These are phyloP conservation scores for Cryptoblepharus egeriae DNA, from an alignment of 2,797 vertebrate genomes.

Conservation along the genomic window DNA sequence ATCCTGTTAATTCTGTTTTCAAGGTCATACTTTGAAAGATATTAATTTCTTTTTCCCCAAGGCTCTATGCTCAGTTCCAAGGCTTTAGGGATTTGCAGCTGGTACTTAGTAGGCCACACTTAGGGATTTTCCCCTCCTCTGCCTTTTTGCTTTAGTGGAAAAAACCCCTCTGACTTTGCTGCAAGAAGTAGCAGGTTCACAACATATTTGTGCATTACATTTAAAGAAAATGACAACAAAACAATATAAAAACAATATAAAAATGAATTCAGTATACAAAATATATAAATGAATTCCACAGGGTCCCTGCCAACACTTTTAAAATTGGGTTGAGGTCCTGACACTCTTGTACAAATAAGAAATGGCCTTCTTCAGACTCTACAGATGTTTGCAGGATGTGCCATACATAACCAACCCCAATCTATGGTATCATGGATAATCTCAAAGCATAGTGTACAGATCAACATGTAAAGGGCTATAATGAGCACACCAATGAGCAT, in stretches of 20 bases:
- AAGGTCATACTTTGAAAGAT: slow-evolving; percentile 77
- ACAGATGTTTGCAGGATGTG: neutral
- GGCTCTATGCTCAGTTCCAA: slow-evolving; percentile 67
- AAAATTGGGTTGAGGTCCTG: neutral
- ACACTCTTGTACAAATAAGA: neutral
- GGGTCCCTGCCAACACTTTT: slow-evolving; percentile 27
- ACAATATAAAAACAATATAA: too few species aligned
- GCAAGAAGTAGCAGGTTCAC: slow-evolving; percentile 30
- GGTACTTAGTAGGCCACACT: slow-evolving; percentile 58
- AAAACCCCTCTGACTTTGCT: slow-evolving; percentile 17
- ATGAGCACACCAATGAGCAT: neutral
- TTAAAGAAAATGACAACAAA: slow-evolving; percentile 7
- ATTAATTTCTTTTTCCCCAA: slow-evolving; percentile 74
- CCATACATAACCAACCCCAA: neutral
- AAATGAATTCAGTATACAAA: neutral
- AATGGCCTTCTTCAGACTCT: neutral
- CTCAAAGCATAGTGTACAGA: neutral
- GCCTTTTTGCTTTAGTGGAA: slow-evolving; percentile 14
- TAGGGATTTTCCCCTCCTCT: slow-evolving; percentile 33
- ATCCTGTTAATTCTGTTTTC: slow-evolving; percentile 78
- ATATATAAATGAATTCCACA: neutral
- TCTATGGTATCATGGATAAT: neutral
- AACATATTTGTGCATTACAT: slow-evolving; percentile 24
- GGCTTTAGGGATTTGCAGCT: slow-evolving; percentile 73
- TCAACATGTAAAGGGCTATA: neutral